A percentile compares a stretch with the other conserved stretches of the same genome.
These are phyloP conservation scores for Telmatochromis sp. DNA, from an alignment of 2,113 vertebrate species.

Conservation along the genomic window DNA sequence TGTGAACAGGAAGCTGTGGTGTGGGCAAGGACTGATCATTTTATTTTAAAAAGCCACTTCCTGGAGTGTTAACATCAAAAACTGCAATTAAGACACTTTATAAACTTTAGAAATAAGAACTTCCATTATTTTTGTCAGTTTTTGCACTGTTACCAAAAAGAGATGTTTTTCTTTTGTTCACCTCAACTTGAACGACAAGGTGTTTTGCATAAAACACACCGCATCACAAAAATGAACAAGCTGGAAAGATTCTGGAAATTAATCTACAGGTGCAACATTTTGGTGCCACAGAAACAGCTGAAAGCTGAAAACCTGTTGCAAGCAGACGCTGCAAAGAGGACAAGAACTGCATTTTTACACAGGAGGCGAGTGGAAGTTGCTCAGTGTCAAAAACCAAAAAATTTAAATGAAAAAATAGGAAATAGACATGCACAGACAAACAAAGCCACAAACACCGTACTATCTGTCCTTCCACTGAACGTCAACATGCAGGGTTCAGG, in stretches of 20 bases:
- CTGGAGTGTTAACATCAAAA: background rate
- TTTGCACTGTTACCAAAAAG: background rate
- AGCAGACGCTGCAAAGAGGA: background rate
- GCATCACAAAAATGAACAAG: background rate
- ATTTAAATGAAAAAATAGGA: background rate
- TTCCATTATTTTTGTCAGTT: rapidly evolving
- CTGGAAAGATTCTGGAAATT: background rate
- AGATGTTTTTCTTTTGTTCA: background rate
- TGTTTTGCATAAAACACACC: rapidly evolving
- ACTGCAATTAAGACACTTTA: background rate
- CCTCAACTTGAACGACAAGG: rapidly evolving
- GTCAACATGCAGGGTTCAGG: background rate
- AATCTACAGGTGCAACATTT: background rate
- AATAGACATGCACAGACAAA: background rate
- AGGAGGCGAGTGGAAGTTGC: background rate
- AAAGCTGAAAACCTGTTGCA: background rate
- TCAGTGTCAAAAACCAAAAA: rapidly evolving
- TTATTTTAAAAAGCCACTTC: background rate
- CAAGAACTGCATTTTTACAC: rapidly evolving
- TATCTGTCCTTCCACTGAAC: background rate
- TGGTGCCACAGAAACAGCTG: background rate
- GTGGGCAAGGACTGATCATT: background rate
- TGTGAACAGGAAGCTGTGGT: background rate
- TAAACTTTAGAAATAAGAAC: rapidly evolving
- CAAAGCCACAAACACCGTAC: background rate